phyloP scores from a whole-genome alignment of 2,888 invertebrate species.

The Homarus gammarus region DNA sequence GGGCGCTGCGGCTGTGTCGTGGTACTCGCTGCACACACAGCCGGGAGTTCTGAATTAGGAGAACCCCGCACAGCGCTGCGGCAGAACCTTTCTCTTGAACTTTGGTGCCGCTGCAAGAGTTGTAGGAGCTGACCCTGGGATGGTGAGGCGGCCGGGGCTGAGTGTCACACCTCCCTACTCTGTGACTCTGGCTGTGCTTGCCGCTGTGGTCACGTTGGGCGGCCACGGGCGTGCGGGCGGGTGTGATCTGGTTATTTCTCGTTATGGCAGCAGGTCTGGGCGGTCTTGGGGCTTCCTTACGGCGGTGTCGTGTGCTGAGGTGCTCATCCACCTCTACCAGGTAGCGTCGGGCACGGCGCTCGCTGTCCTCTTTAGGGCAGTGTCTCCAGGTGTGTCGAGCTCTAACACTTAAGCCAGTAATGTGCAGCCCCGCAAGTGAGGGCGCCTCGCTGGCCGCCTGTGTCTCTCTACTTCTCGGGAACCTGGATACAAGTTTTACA shows the following conservation, averaged over 20 bases:
- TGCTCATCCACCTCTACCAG: conserved; percentile 50
- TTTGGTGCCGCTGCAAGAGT: background rate
- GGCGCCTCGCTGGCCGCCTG: background rate
- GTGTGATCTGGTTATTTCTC: conserved; percentile 16
- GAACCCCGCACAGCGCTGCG: conserved; percentile 22
- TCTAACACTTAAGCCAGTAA: conserved; percentile 33
- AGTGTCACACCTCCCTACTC: too few relatives aligned
- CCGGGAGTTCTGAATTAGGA: background rate
- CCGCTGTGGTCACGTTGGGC: conserved; percentile 44
- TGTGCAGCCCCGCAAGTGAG: conserved; percentile 20
- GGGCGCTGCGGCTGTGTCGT: background rate
- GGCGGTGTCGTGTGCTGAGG: conserved; percentile 18
- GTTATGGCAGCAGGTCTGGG: conserved; percentile 25
- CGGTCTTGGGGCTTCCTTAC: conserved; percentile 36
- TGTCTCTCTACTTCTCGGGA: background rate
- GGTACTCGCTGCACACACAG: conserved; percentile 11
- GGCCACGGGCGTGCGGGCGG: conserved; percentile 41
- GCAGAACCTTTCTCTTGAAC: background rate
- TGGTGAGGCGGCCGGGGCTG: too few relatives aligned
- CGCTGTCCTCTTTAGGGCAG: conserved; percentile 48
- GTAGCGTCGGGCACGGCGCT: conserved; percentile 42
- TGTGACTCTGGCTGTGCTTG: background rate
- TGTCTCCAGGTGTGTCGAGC: background rate
- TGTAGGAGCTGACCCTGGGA: too few relatives aligned
- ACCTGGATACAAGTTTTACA: conserved; percentile 16